Conservation (phyloP, 2,113 vertebrate species). For the Hippocampus mohnikei region DNA sequence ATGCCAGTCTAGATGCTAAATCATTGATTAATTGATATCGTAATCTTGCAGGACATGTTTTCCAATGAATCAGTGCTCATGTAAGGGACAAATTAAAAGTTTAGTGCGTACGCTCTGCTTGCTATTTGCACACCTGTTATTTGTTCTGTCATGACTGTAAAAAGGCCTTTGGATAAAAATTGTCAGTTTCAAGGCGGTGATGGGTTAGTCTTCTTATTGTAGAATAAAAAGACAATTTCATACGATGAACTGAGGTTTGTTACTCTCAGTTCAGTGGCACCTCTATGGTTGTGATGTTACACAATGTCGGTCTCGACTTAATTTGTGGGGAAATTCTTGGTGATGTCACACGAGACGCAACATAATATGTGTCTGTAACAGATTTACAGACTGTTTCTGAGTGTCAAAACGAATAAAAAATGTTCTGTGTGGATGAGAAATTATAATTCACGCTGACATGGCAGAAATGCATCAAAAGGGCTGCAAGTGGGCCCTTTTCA, state of each 20-base stretch:
- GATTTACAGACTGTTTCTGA: no score
- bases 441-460: no score
- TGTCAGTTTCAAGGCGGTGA: not conserved
- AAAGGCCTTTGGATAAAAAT: not conserved
- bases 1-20: slow-evolving; percentile 19
- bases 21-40: slow-evolving; percentile 28
- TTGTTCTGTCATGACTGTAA: not conserved
- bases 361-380: no score
- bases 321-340: no score
- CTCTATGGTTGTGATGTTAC: not conserved
- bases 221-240: not conserved
- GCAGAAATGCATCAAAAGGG: no score
- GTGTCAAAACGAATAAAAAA: no score
- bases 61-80: slow-evolving; percentile 28
- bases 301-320: no score
- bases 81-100: slow-evolving; percentile 17
- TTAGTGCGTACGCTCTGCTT: not conserved
- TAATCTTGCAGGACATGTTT: slow-evolving; percentile 13
- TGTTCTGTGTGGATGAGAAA: no score
- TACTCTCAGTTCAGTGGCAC: not conserved
- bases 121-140: not conserved
- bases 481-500: no score
- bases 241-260: not conserved
- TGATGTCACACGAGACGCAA: no score
- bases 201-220: not conserved